Evolutionary conservation across 2,888 invertebrate genomes (phyloP).

Genomic region (Elmis aenea): DNA sequence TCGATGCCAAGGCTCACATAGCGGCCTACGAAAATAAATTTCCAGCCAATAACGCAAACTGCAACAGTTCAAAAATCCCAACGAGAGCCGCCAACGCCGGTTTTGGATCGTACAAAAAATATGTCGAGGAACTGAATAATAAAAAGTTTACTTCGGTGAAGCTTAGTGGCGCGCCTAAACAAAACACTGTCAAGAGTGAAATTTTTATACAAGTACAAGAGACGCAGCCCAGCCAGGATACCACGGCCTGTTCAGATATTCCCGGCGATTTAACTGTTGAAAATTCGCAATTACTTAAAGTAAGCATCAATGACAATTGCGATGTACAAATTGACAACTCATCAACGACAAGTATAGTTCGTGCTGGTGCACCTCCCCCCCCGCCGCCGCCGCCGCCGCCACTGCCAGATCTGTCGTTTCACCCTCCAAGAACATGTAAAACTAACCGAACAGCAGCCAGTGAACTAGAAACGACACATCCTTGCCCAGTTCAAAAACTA

Average conservation of each 20-base stretch:
- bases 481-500: neutral
- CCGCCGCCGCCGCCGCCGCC: constrained; percentile 27
- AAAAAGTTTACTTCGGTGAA: constrained; percentile 32
- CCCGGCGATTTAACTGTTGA: neutral
- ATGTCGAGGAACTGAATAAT: constrained; percentile 28
- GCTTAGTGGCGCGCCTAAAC: constrained; percentile 17
- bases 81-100: constrained; percentile 19
- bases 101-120: constrained; percentile 26
- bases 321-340: neutral
- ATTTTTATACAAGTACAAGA: constrained; percentile 34
- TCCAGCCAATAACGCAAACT: neutral
- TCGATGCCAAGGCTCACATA: too few relatives aligned
- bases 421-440: too few relatives aligned
- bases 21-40: too few relatives aligned
- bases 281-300: too few relatives aligned
- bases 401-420: constrained; percentile 8
- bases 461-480: constrained; percentile 4
- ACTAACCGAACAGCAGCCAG: too few relatives aligned
- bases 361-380: too few relatives aligned
- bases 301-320: neutral
- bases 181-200: constrained; percentile 33
- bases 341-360: neutral
- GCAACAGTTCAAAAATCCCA: constrained; percentile 5
- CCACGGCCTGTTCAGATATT: neutral
- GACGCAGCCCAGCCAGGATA: too few relatives aligned